A percentile compares a stretch with the other conserved stretches of the same genome.
Evolutionary conservation across 2,888 invertebrate genomes (phyloP).

Genomic region (Seladonia tumulorum): DNA sequence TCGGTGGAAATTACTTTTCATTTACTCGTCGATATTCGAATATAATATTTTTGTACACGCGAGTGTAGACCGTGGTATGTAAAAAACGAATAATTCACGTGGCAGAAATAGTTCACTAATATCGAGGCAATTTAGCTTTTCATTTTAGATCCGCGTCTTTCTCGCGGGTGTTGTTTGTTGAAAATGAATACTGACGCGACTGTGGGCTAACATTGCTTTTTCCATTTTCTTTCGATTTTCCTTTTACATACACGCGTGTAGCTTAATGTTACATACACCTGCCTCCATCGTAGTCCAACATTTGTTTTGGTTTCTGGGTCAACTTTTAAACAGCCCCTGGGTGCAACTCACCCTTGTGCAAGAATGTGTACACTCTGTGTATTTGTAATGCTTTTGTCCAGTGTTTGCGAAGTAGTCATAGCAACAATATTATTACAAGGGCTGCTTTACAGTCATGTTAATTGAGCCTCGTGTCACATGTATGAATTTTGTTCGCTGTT

Average conservation of each 20-base stretch:
- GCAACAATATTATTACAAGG: neutral
- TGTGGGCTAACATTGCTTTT: neutral
- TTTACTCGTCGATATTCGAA: neutral
- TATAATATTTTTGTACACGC: neutral
- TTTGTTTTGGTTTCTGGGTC: constrained; percentile 2
- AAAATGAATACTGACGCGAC: neutral
- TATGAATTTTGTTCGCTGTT: neutral
- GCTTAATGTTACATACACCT: neutral
- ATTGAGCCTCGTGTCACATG: neutral
- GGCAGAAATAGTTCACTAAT: neutral
- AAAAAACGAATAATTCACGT: neutral
- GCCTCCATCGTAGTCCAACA: neutral
- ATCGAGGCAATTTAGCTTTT: neutral
- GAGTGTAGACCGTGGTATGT: neutral
- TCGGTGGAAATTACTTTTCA: no score
- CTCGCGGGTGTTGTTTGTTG: neutral
- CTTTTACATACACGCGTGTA: neutral
- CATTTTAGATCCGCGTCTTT: neutral
- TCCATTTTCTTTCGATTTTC: neutral
- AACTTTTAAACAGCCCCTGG: neutral
- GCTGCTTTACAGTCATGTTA: neutral
- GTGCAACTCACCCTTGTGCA: neutral
- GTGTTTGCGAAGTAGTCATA: neutral
- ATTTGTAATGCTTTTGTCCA: neutral
- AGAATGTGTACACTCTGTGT: neutral